phyloP scores from a whole-genome alignment of 2,888 invertebrate genomes.

The Hydrotaea diabolus region DNA sequence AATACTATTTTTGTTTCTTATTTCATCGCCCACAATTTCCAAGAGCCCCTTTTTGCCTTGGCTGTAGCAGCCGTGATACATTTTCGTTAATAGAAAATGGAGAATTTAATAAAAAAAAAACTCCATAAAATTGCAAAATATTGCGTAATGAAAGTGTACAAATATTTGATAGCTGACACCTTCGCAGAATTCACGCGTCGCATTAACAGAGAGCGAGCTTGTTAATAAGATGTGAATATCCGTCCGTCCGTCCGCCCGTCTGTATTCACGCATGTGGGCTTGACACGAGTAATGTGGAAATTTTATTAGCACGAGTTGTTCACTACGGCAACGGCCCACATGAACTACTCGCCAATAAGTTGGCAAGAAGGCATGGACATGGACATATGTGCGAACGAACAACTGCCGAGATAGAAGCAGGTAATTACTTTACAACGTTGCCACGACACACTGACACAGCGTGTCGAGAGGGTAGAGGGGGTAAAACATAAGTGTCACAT shows the following conservation, averaged over 20 bases:
- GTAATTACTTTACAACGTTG: slow-evolving; percentile 22
- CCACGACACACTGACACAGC: neutral
- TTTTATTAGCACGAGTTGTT: slow-evolving; percentile 1
- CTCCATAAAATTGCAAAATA: slow-evolving; percentile 6
- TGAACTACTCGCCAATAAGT: no score
- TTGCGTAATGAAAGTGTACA: neutral
- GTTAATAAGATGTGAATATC: neutral
- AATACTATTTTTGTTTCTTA: no score
- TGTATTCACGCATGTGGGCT: neutral
- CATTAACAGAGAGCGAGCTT: neutral
- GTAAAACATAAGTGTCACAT: no score
- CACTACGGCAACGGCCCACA: neutral
- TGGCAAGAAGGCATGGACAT: neutral
- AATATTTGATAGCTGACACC: neutral
- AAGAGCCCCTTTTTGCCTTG: neutral
- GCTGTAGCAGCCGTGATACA: neutral
- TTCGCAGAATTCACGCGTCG: neutral
- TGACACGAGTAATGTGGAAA: neutral
- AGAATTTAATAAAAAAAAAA: slow-evolving; percentile 15
- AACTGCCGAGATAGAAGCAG: neutral
- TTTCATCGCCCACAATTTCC: neutral
- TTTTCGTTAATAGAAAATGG: slow-evolving; percentile 6
- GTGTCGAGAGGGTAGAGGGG: neutral
- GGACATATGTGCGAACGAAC: no score
- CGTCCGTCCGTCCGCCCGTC: neutral